Percentiles rank a stretch among this genome's conserved stretches.
phyloP scores from a whole-genome alignment of 2,797 vertebrate genomes.

The Echeneis naucrates region DNA sequence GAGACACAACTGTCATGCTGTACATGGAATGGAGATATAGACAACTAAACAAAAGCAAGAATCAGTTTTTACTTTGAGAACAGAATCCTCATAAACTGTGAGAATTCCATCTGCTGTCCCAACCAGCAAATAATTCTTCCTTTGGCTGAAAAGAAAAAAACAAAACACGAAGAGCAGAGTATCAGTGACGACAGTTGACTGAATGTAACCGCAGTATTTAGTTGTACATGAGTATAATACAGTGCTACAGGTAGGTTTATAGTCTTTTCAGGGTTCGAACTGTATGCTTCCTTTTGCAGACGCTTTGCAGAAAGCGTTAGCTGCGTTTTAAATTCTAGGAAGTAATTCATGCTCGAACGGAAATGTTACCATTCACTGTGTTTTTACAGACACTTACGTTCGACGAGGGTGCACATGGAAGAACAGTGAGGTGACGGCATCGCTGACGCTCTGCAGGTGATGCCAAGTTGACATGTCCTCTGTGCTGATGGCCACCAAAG shows the following conservation, averaged over 20 bases:
- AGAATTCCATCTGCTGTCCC: slow-evolving; percentile 93
- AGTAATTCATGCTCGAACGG: no score
- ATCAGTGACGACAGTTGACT: background rate
- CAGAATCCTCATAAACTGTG: slow-evolving; percentile 91
- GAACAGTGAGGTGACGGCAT: slow-evolving; percentile 93
- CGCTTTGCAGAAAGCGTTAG: no score
- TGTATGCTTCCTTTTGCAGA: no score
- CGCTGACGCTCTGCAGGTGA: slow-evolving; percentile 88
- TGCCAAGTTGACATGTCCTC: slow-evolving; percentile 81
- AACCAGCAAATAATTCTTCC: slow-evolving; percentile 89
- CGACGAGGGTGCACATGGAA: slow-evolving; percentile 85
- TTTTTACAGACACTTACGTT: slow-evolving; percentile 77
- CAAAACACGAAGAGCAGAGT: background rate
- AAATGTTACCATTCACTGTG: no score
- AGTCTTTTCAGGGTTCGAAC: no score
- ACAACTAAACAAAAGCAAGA: background rate
- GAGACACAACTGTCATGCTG: no score
- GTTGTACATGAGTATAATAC: background rate
- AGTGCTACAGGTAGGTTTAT: background rate
- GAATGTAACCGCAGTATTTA: background rate
- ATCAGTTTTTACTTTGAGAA: slow-evolving; percentile 86
- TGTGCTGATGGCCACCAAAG: slow-evolving; percentile 86
- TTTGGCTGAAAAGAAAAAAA: slow-evolving; percentile 59
- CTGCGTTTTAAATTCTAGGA: no score
- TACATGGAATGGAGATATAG: background rate